Conservation (phyloP, 2,113 vertebrate genomes). For the Ictidomys tridecemlineatus region DNA sequence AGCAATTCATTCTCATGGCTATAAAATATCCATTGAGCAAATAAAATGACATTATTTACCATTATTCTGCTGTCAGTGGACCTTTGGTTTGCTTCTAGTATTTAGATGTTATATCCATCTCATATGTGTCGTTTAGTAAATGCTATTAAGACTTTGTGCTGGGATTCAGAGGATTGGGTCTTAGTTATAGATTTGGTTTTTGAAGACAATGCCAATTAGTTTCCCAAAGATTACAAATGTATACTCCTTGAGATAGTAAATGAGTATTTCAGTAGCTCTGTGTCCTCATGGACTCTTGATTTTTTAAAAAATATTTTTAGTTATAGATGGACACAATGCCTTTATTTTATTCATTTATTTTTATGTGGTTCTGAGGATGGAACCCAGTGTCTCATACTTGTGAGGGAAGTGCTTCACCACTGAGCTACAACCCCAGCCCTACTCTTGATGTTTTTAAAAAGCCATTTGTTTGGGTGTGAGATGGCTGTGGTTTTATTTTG, state of each 20-base stretch:
- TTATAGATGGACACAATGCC: too few species aligned
- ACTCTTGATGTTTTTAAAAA: slow-evolving; percentile 47
- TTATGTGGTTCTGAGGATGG: too few species aligned
- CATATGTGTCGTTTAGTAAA: not conserved
- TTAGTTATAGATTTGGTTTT: slow-evolving; percentile 31
- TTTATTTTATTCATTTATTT: too few species aligned
- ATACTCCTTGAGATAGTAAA: not conserved
- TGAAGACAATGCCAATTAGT: not conserved
- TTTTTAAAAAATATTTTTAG: too few species aligned
- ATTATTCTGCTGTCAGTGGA: not conserved
- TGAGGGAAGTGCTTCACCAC: too few species aligned
- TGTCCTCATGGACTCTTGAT: not conserved
- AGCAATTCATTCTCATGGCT: not conserved
- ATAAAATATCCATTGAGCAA: not conserved
- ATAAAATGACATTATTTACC: not conserved
- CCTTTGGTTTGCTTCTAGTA: not conserved
- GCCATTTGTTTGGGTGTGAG: not conserved
- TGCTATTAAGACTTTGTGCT: not conserved
- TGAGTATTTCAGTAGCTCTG: not conserved
- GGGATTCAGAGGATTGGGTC: not conserved
- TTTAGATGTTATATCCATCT: not conserved
- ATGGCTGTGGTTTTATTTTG: not conserved
- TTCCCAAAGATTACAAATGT: slow-evolving; percentile 4
- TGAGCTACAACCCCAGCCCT: too few species aligned
- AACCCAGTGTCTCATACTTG: too few species aligned